Base-by-base conservation (phyloP, 2,113 vertebrate species). In the Cyanoramphus novaezelandiae region DNA sequence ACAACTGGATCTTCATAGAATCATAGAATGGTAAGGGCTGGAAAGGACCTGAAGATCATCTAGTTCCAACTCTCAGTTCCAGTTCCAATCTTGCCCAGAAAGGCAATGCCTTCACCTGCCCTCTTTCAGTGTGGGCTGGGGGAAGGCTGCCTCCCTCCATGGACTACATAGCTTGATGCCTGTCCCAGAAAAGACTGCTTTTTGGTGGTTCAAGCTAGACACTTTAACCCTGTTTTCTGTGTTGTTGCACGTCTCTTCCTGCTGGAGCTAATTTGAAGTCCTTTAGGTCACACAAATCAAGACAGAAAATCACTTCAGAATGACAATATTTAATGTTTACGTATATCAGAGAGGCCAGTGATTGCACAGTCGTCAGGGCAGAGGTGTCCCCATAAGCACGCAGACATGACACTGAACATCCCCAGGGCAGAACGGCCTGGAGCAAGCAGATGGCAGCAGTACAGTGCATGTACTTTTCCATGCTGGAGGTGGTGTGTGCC, bases 311-410 rank as follows among this genome's bases (percentile, higher is more conserved):
- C 76, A 37, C 37, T 92, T 89, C 46, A 91, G 86, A 95, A 88
- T 41, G 88, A 39, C 79, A 88, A 17, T 65, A 76, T 96, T 96
- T 96, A 97, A 95, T 96, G 88, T 96, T 92, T 83, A 86, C 68
- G 71, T 6, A 0, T 21, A 79, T 28, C n/a, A 69, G 23, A 80
- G 81, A 91, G n/a, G 37, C 41, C 52, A 82, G 21, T 33, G 60
- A 37, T 57, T 8, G 33, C 64, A 83, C 29, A 71, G 25, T 12
- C 82, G 67, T 6, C 71, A 77, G 33, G 35, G 68, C 46, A 92
- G 43, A 88, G 39, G 29, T 88, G 55, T 43, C 39, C 50, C 29
- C 1, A 0, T 63, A 11, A 81, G 29, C 39, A 64, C 60, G 46
- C 10, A 75, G 68, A 77, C 1, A 0, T 14, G 46, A 60, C 77